Conservation (phyloP, 2,888 invertebrate species). For the Dolichomitus sp. region DNA sequence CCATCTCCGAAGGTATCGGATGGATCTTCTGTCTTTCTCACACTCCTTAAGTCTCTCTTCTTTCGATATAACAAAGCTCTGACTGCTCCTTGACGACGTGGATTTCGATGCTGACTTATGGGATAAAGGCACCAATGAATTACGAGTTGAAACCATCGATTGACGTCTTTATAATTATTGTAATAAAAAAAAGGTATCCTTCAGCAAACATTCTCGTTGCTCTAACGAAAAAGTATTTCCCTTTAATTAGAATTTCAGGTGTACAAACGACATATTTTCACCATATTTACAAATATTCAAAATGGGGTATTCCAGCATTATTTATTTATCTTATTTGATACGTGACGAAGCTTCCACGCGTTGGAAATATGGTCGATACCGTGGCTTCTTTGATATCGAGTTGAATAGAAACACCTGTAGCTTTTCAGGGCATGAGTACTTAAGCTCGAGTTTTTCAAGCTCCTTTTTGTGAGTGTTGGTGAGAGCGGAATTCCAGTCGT, state of each 20-base stretch:
- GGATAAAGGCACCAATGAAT: neutral
- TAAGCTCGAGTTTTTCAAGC: slow-evolving; percentile 22
- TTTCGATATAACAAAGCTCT: slow-evolving; percentile 26
- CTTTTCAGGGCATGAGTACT: slow-evolving; percentile 28
- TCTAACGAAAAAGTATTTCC: too few relatives aligned
- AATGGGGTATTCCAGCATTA: neutral
- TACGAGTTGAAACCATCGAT: neutral
- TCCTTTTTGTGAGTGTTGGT: slow-evolving; percentile 20
- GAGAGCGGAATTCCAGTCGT: slow-evolving; percentile 25
- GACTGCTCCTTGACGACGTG: slow-evolving; percentile 16
- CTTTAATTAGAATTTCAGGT: too few relatives aligned
- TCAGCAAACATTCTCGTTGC: too few relatives aligned
- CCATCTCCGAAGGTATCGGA: slow-evolving; percentile 52
- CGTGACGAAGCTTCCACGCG: neutral
- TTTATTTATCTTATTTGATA: neutral
- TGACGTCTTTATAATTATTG: neutral
- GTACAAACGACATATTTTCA: too few relatives aligned
- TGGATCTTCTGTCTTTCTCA: slow-evolving; percentile 26
- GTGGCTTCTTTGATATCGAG: slow-evolving; percentile 45
- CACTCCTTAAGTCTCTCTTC: neutral
- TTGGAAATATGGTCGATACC: slow-evolving; percentile 9
- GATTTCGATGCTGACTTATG: slow-evolving; percentile 32
- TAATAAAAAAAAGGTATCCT: neutral
- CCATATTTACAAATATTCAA: neutral
- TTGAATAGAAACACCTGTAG: slow-evolving; percentile 67